phyloP scores from a whole-genome alignment of 2,888 invertebrate species.

The Latheticus oryzae region DNA sequence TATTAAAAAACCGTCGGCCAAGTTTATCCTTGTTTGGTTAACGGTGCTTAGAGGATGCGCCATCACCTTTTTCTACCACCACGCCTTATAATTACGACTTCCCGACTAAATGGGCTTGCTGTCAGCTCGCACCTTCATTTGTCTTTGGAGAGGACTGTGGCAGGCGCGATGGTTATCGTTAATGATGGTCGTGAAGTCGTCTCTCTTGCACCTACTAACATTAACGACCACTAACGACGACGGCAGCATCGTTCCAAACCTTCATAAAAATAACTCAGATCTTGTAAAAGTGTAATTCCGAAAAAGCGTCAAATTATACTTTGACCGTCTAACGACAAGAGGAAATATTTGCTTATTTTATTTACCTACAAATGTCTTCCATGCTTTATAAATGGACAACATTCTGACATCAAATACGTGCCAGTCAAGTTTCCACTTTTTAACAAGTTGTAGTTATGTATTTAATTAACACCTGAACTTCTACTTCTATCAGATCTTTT shows the following conservation, averaged over 20 bases:
- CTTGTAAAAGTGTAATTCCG: conserved; percentile 47
- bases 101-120: conserved; percentile 67
- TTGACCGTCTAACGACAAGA: conserved; percentile 11
- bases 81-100: conserved; percentile 69
- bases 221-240: conserved; percentile 32
- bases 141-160: conserved; percentile 62
- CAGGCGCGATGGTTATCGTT: conserved; percentile 64
- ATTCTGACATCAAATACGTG: conserved; percentile 30
- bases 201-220: conserved; percentile 53
- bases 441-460: conserved; percentile 32
- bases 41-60: conserved; percentile 53
- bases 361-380: conserved; percentile 26
- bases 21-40: conserved; percentile 58
- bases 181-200: conserved; percentile 59
- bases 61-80: conserved; percentile 51
- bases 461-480: conserved; percentile 32
- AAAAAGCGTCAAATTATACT: conserved; percentile 22
- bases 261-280: conserved; percentile 60
- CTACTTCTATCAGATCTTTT: conserved; percentile 20
- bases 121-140: conserved; percentile 68
- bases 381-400: conserved; percentile 30
- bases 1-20: conserved; percentile 37
- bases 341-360: conserved; percentile 17
- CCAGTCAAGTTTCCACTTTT: conserved; percentile 25
- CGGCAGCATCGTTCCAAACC: conserved; percentile 15